Evolutionary conservation across 2,888 invertebrate species (phyloP).

Genomic region (Platynereis dumerilii): DNA sequence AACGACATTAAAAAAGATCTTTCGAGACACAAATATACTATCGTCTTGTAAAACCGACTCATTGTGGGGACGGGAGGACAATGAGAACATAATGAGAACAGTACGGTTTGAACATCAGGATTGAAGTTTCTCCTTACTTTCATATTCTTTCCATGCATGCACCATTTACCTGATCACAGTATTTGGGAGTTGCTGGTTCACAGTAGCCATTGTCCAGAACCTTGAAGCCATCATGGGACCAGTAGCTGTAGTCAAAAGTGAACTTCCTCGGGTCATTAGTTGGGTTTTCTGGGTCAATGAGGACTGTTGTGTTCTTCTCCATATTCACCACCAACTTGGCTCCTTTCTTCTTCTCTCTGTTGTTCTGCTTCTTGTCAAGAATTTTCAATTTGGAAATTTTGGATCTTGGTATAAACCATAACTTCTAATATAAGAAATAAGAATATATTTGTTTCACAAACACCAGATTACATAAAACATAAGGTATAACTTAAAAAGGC

Average conservation of each 20-base stretch:
- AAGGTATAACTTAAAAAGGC: not conserved
- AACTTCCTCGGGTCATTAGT: slow-evolving; percentile 41
- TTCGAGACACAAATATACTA: too few species aligned
- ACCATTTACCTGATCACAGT: slow-evolving; percentile 35
- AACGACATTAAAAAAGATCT: too few species aligned
- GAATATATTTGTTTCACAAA: not conserved
- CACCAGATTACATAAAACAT: not conserved
- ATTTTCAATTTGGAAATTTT: not conserved
- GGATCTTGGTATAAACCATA: not conserved
- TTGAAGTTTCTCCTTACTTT: too few species aligned
- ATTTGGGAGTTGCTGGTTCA: slow-evolving; percentile 18
- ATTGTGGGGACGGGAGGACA: too few species aligned
- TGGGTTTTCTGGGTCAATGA: slow-evolving; percentile 46
- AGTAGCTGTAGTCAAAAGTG: slow-evolving; percentile 34
- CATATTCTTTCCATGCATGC: too few species aligned
- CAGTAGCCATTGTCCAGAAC: slow-evolving; percentile 26
- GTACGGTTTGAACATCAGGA: too few species aligned
- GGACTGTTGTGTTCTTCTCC: slow-evolving; percentile 49
- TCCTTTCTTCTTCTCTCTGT: slow-evolving; percentile 51
- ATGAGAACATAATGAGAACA: too few species aligned
- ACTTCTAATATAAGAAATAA: not conserved
- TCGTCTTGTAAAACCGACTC: too few species aligned
- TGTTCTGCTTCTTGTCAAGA: slow-evolving; percentile 43
- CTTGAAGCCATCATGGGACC: slow-evolving; percentile 37
- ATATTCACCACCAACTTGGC: slow-evolving; percentile 54